Evolutionary conservation across 2,113 vertebrate species (phyloP).

Genomic region (Zapus hudsonius): DNA sequence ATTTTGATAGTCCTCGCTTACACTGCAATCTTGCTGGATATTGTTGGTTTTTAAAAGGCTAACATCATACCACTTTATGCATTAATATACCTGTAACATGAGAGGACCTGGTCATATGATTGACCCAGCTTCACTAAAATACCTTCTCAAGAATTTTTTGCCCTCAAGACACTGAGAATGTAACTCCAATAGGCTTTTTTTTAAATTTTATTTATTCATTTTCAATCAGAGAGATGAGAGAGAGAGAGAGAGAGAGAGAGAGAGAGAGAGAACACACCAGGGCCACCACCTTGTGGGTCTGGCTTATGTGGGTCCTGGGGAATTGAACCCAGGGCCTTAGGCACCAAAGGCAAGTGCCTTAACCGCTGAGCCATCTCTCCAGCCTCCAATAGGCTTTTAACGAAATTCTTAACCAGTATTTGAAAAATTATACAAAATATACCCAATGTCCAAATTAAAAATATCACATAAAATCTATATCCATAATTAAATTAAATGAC

Average conservation of each 20-base stretch:
- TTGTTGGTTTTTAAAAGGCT: background rate
- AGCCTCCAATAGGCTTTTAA: background rate
- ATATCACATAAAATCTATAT: background rate
- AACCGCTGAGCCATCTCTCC: no score
- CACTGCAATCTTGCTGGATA: background rate
- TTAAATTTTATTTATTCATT: no score
- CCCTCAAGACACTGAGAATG: background rate
- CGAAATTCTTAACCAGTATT: background rate
- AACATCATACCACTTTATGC: background rate
- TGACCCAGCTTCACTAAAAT: background rate
- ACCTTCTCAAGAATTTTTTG: background rate
- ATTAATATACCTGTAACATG: fast-evolving
- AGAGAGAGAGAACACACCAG: no score
- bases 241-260: no score
- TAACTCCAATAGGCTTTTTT: background rate
- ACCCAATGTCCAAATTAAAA: background rate
- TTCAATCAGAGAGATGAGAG: no score
- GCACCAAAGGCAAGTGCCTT: no score
- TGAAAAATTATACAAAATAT: conserved; percentile 1
- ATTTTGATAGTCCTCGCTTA: background rate
- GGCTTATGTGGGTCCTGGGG: no score
- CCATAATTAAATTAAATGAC: background rate
- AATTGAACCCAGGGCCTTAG: no score
- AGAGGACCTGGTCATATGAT: background rate
- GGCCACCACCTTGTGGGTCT: no score